Evolutionary conservation across 2,888 invertebrate genomes (phyloP).

Genomic region (Zele albiditarsus): DNA sequence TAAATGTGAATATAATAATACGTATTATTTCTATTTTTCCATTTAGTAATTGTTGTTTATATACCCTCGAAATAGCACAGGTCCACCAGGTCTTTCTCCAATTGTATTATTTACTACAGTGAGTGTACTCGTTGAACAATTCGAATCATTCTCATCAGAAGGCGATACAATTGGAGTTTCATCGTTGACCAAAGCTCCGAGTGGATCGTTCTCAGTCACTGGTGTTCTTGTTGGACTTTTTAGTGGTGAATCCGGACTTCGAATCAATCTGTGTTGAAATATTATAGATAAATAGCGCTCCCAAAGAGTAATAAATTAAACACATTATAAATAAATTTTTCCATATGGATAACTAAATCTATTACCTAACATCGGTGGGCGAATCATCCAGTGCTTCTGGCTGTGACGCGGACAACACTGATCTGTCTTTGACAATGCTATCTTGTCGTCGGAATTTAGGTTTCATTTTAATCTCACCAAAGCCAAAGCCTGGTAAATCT

Average conservation of each 20-base stretch:
- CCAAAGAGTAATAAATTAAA: not conserved
- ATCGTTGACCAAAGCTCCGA: conserved; percentile 82
- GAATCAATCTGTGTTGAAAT: conserved; percentile 55
- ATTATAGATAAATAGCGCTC: not conserved
- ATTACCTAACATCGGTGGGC: conserved; percentile 64
- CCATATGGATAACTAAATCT: not conserved
- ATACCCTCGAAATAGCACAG: conserved; percentile 69
- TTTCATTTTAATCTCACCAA: conserved; percentile 63
- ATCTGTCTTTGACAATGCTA: conserved; percentile 69
- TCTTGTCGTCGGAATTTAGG: conserved; percentile 67
- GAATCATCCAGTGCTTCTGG: conserved; percentile 64
- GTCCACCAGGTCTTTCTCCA: conserved; percentile 70
- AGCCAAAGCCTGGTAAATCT: conserved; percentile 67
- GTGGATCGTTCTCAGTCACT: conserved; percentile 92
- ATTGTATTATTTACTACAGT: conserved; percentile 67
- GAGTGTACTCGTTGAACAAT: conserved; percentile 71
- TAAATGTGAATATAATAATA: conserved; percentile 41
- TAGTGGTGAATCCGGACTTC: conserved; percentile 66
- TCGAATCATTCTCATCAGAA: conserved; percentile 70
- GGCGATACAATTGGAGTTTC: conserved; percentile 71
- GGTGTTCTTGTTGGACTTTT: conserved; percentile 79
- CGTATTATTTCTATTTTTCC: not conserved
- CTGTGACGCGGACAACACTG: conserved; percentile 59
- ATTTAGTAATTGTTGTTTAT: conserved; percentile 23
- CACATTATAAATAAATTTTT: not conserved